These are phyloP conservation scores for Sorex fumeus DNA, from an alignment of 2,113 vertebrate species.

Conservation along the genomic window DNA sequence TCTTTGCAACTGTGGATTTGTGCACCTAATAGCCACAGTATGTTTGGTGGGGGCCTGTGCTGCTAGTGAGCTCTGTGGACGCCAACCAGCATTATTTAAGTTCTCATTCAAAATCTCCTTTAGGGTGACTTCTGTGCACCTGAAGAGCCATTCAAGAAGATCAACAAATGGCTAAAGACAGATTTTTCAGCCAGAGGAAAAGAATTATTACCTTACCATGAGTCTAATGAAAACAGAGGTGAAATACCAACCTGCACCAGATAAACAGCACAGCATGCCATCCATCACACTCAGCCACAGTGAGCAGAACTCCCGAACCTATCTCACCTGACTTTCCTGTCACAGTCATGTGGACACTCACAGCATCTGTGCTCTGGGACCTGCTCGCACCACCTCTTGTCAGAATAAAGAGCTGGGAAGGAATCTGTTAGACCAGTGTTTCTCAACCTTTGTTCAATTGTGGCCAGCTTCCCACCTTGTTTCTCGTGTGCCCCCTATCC, in stretches of 20 bases:
- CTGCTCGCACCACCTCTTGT: neutral
- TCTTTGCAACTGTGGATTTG: neutral
- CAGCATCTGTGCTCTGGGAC: neutral
- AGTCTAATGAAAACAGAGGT: slow-evolving; percentile 81
- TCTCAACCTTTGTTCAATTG: neutral
- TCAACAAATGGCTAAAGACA: slow-evolving; percentile 75
- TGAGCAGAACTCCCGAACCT: slow-evolving; percentile 33
- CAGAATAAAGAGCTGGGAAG: slow-evolving; percentile 47
- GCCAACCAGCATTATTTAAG: slow-evolving; percentile 73
- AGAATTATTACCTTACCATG: slow-evolving; percentile 85
- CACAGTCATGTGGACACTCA: neutral
- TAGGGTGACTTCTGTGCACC: slow-evolving; percentile 75
- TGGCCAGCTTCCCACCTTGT: neutral
- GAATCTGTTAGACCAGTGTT: slow-evolving; percentile 5
- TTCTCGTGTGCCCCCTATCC: neutral
- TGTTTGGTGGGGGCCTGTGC: neutral
- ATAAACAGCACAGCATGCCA: slow-evolving; percentile 74
- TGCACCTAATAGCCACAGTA: neutral
- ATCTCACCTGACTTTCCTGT: slow-evolving; percentile 20
- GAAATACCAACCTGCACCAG: slow-evolving; percentile 77
- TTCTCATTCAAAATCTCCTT: slow-evolving; percentile 80
- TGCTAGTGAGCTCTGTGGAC: neutral
- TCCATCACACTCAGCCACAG: slow-evolving; percentile 77
- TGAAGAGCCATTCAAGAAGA: slow-evolving; percentile 70
- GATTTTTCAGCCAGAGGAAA: slow-evolving; percentile 75